These are phyloP conservation scores for Chromoteleia sp. DNA, from an alignment of 2,888 invertebrate species.

Conservation along the genomic window DNA sequence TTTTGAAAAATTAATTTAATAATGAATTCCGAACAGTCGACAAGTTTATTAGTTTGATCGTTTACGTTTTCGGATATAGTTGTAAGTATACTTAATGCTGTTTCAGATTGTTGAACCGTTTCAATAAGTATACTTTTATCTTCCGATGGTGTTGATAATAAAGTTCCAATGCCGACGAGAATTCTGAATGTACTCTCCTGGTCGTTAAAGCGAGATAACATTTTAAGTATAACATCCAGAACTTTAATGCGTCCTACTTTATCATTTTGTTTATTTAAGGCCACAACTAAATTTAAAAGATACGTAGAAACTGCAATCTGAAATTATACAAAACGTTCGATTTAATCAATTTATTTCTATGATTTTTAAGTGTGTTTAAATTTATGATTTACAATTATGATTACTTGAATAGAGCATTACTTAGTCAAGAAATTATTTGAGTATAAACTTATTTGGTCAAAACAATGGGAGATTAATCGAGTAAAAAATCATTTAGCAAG, in stretches of 20 bases:
- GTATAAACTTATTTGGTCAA: too few relatives aligned
- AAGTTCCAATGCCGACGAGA: slow-evolving; percentile 91
- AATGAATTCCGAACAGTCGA: slow-evolving; percentile 80
- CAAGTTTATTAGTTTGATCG: slow-evolving; percentile 73
- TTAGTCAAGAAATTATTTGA: too few relatives aligned
- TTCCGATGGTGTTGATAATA: slow-evolving; percentile 85
- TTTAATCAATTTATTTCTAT: not conserved
- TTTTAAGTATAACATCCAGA: slow-evolving; percentile 86
- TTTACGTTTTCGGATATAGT: slow-evolving; percentile 75
- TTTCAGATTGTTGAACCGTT: slow-evolving; percentile 77
- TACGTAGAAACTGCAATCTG: slow-evolving; percentile 91
- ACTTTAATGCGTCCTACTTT: slow-evolving; percentile 85
- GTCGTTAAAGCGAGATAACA: slow-evolving; percentile 87
- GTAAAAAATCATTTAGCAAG: too few relatives aligned
- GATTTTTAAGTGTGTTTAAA: too few relatives aligned
- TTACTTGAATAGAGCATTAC: too few relatives aligned
- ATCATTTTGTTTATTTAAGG: slow-evolving; percentile 86
- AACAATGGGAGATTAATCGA: too few relatives aligned
- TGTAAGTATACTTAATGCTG: slow-evolving; percentile 74
- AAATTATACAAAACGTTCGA: slow-evolving; percentile 74
- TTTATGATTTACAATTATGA: too few relatives aligned
- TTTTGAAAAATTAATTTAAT: slow-evolving; percentile 76
- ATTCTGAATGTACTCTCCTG: slow-evolving; percentile 91
- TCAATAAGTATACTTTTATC: slow-evolving; percentile 76
- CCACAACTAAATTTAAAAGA: slow-evolving; percentile 90